Base-by-base conservation (phyloP, 2,113 vertebrate species). In the Sus scrofa region DNA sequence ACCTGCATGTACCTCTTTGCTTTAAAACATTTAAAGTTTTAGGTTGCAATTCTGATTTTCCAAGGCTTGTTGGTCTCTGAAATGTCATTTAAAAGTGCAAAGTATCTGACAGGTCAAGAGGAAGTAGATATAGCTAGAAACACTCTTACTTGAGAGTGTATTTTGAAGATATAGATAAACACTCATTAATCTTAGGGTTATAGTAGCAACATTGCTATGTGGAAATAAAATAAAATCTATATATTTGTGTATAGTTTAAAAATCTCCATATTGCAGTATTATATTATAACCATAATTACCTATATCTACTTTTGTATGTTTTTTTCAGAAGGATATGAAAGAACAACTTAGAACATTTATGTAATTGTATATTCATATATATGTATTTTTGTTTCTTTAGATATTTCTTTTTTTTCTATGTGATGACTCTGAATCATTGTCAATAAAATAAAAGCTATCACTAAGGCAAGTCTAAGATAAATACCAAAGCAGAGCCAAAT, bases 21-120 rank as follows among this genome's bases (percentile, higher is more conserved):
- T n/a, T 74, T 89, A 87, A 96, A 96, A 82, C 24, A 88, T 75
- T 70, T 92, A 52, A 71, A 68, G 26, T 84, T 94, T 92, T 84
- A 71, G 4, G 27, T 50, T 60, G 8, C 12, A 81, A 4, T 91
- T 93, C 44, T 83, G 14, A 32, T 75, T 90, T 95, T 83, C n/a
- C 18, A 77, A 88, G 30, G 7, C 37, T 52, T 26, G 13, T 60
- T 24, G 2, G 4, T 96, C 5, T 86, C 18, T 73, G 11, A 15
- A 14, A 34, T 96, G 2, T n/a, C 6, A 65, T 70, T 89, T 91
- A 71, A 91, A 95, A 77, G 58, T 32, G 54, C 7, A 32, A 62
- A 63, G 7, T 94, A 2, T 39, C 54, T 89, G 37, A 7, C 10
- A 67, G 56, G 37, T 50, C 52, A 86, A 71, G 63, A 24, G 18